These are phyloP conservation scores for Eptesicus fuscus DNA, from an alignment of 2,113 vertebrate species.

Conservation along the genomic window DNA sequence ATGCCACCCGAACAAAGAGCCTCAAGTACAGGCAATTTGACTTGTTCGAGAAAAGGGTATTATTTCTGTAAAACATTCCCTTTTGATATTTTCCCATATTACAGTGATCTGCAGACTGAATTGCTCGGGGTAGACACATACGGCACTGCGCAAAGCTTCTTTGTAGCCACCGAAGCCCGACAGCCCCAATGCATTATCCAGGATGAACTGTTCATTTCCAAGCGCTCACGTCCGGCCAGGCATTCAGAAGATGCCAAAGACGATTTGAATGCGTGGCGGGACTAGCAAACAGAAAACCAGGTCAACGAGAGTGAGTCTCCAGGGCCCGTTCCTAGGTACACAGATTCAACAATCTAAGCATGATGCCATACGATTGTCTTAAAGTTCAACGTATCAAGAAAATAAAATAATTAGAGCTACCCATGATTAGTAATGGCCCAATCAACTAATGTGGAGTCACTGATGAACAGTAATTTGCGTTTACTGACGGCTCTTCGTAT, in stretches of 20 bases:
- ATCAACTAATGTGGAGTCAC: neutral
- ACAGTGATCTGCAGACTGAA: conserved; percentile 60
- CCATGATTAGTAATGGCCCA: neutral
- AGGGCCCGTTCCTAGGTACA: neutral
- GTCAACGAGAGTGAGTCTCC: neutral
- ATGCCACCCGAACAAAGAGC: conserved; percentile 29
- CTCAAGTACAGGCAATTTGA: conserved; percentile 57
- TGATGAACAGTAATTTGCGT: neutral
- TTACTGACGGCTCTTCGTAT: neutral
- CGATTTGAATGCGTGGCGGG: neutral
- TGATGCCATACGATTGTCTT: neutral
- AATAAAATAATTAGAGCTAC: neutral
- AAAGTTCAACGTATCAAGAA: neutral
- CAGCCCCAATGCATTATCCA: conserved; percentile 3
- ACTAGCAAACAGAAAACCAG: neutral
- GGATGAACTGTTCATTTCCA: conserved; percentile 7
- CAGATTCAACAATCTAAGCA: neutral
- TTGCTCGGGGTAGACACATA: neutral
- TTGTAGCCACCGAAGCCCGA: neutral
- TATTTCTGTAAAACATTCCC: conserved; percentile 65
- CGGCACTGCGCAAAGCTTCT: conserved; percentile 44
- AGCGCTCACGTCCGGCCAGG: neutral
- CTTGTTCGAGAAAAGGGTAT: conserved; percentile 54
- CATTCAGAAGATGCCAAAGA: neutral
- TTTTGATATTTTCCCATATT: conserved; percentile 64